Percentiles rank a stretch among this genome's conserved stretches.
phyloP scores from a whole-genome alignment of 2,113 vertebrate species.

The Anas platyrhynchos region DNA sequence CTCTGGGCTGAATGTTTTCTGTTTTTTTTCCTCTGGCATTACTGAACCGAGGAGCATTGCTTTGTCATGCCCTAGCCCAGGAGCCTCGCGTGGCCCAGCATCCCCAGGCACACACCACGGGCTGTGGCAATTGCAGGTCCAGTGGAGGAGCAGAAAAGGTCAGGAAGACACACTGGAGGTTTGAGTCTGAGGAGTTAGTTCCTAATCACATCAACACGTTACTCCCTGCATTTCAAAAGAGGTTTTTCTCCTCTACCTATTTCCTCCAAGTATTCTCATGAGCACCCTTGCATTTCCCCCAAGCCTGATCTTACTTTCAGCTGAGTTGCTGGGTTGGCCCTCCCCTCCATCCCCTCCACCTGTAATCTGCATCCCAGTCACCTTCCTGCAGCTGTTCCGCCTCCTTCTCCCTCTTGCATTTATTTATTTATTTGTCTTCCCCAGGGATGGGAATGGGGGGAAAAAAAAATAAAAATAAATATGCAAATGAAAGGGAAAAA shows the following conservation, averaged over 20 bases:
- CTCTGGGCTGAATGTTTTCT: neutral
- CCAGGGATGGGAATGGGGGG: neutral
- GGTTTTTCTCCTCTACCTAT: neutral
- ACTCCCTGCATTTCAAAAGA: neutral
- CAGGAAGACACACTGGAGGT: fast-evolving
- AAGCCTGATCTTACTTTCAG: neutral
- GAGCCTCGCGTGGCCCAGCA: neutral
- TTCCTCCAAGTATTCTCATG: neutral
- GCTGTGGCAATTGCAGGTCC: neutral
- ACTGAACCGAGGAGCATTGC: neutral
- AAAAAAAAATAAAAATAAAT: conserved; percentile 36
- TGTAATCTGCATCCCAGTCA: conserved; percentile 51
- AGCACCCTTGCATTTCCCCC: neutral
- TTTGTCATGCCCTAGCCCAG: neutral
- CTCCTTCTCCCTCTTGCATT: conserved; percentile 50
- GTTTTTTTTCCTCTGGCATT: neutral
- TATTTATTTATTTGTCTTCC: conserved; percentile 51
- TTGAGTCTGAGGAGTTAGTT: neutral
- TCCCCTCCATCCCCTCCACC: neutral
- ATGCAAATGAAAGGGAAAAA: conserved; percentile 65
- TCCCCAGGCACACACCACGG: neutral
- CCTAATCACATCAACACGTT: neutral
- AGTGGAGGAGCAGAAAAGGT: neutral
- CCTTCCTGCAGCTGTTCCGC: conserved; percentile 24
- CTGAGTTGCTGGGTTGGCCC: neutral